A percentile compares a stretch with the other conserved stretches of the same genome.
phyloP scores from a whole-genome alignment of 2,797 vertebrate genomes.

The Megaceryle alcyon region DNA sequence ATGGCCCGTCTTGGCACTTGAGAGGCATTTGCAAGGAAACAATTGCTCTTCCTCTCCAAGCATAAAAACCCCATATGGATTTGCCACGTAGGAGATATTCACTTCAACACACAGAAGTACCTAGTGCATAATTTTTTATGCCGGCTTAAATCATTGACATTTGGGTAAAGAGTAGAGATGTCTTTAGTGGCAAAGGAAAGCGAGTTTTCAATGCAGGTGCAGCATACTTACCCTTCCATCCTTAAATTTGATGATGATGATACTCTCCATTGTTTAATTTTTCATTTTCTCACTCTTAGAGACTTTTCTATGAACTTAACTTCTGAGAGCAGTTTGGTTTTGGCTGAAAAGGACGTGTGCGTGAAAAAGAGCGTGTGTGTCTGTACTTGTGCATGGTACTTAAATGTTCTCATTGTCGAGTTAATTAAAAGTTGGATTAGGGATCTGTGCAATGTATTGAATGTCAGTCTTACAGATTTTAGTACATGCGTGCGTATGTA shows the following conservation, averaged over 20 bases:
- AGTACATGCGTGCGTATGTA: fast-evolving
- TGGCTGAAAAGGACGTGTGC: neutral
- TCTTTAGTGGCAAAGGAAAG: neutral
- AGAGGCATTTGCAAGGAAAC: too few relatives aligned
- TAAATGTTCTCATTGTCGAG: neutral
- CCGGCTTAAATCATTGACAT: neutral
- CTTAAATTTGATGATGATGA: neutral
- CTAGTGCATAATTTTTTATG: neutral
- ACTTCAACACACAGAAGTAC: neutral
- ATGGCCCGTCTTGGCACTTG: too few relatives aligned
- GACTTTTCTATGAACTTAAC: neutral
- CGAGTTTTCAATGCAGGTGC: neutral
- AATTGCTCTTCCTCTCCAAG: too few relatives aligned
- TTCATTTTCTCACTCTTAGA: neutral
- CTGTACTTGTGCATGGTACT: neutral
- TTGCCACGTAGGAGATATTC: constrained; percentile 4
- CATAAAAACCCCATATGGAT: too few relatives aligned
- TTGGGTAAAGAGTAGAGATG: neutral
- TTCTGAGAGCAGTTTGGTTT: neutral
- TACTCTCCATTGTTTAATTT: neutral
- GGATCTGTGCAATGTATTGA: neutral
- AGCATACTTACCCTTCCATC: neutral
- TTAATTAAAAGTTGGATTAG: neutral
- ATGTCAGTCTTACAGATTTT: neutral
- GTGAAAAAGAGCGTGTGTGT: neutral